Evolutionary conservation across 2,113 vertebrate genomes (phyloP), one percentile per base, ranked within the genome.

Genomic region (Cololabis saira): DNA sequence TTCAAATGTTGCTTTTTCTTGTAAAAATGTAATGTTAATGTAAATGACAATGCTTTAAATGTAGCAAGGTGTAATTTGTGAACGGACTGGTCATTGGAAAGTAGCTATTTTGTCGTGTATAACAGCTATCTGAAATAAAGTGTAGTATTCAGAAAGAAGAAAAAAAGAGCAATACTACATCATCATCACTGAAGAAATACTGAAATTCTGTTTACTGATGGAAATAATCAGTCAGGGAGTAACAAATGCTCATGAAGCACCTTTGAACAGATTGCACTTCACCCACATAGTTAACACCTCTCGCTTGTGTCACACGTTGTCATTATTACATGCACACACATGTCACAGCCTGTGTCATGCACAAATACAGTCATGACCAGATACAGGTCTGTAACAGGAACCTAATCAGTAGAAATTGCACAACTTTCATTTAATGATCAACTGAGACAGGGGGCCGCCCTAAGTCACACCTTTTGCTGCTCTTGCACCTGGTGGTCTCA

Each of bases 241-340:
- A 15, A 45, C 43, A 22, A 3, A 22, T 16, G 17, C 44, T 53
- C 7, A 51, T 48, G 19, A 67, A 15, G 15, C 30, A 61, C 66
- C 68, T 83, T 70, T 76, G 76, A 49, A 60, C 69, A 24, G 48
- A 40, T 2, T 77, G 61, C 6, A 65, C 67, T 67, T 83, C 0
- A n/a, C 67, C 42, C 66, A 65, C 54, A 30, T 41, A 19, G 27
- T 55, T 78, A 22, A 18, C 19, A 4, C 53, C 67, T 68, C 59
- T 5, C 1, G 8, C 4, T 15, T 74, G 61, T 65, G 73, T 76
- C 61, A 66, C 47, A 6, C 48, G 22, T 53, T 56, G 65, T 71
- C 60, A 51, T 65, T 40, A 0, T 12, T 49, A 14, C 65, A 43
- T 41, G 0, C 18, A 33, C 49, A 65, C 63, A 52, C 53, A 55